Conservation (phyloP, 2,888 invertebrate species). For the Harmothoe impar region DNA sequence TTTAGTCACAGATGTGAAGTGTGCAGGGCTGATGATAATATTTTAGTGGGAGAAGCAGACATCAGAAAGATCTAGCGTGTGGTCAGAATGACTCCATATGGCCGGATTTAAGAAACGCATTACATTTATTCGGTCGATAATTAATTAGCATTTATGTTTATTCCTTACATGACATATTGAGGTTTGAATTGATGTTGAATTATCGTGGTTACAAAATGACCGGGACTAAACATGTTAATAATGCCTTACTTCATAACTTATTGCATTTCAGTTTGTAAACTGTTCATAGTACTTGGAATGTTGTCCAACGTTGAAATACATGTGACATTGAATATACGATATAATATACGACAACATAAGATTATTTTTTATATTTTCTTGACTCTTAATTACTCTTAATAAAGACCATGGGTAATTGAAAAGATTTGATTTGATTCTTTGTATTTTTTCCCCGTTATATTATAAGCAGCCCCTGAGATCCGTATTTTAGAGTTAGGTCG, state of each 20-base stretch:
- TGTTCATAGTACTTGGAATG: background rate
- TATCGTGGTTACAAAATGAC: background rate
- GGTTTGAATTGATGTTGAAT: background rate
- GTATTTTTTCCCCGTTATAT: too few relatives aligned
- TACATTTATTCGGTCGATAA: too few relatives aligned
- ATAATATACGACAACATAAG: background rate
- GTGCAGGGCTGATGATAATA: too few relatives aligned
- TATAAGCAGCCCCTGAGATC: too few relatives aligned
- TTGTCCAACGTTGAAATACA: conserved; percentile 25
- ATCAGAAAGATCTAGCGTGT: too few relatives aligned
- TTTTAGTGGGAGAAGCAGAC: too few relatives aligned
- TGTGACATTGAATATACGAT: background rate
- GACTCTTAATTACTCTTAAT: background rate
- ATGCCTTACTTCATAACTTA: conserved; percentile 28
- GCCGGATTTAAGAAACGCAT: too few relatives aligned
- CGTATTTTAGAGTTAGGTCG: too few relatives aligned
- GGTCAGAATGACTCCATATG: too few relatives aligned
- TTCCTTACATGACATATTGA: too few relatives aligned
- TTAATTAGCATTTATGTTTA: too few relatives aligned
- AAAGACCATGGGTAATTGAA: conserved; percentile 15
- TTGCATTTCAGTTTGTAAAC: background rate
- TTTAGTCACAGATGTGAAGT: too few relatives aligned
- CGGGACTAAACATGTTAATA: background rate
- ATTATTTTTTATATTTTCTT: conserved; percentile 38
- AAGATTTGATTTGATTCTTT: background rate